Conservation (phyloP, 2,888 invertebrate species). For the Amphipoea lucens region DNA sequence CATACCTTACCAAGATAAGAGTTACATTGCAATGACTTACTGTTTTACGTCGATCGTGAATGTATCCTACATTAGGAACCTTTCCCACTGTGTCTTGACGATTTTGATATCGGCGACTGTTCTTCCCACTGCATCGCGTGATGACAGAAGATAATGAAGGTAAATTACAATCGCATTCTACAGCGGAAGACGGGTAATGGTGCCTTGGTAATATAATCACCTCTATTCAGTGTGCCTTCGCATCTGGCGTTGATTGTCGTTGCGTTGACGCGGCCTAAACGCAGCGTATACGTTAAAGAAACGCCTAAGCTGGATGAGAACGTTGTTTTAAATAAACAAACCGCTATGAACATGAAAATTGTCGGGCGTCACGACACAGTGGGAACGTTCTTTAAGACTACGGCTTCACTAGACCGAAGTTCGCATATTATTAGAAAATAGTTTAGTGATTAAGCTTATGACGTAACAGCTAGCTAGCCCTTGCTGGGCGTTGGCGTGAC, state of each 20-base stretch:
- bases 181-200: background rate
- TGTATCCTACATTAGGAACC: constrained; percentile 19
- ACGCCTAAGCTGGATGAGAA: background rate
- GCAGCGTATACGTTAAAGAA: background rate
- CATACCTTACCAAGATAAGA: background rate
- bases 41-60: background rate
- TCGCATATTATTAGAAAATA: constrained; percentile 28
- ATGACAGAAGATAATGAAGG: constrained; percentile 11
- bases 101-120: background rate
- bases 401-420: constrained; percentile 52
- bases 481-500: constrained; percentile 14
- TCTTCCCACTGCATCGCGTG: background rate
- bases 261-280: too few species aligned
- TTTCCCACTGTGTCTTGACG: constrained; percentile 17
- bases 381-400: constrained; percentile 9
- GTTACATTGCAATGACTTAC: background rate
- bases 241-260: constrained; percentile 6
- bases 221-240: background rate
- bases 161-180: constrained; percentile 4
- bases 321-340: background rate
- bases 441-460: constrained; percentile 48
- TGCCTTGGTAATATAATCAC: background rate
- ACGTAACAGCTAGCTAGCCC: constrained; percentile 34
- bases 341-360: background rate
- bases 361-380: constrained; percentile 30